Evolutionary conservation across 2,888 invertebrate genomes (phyloP), one percentile per base, ranked within the genome.

Genomic region (Drosophila birchii): DNA sequence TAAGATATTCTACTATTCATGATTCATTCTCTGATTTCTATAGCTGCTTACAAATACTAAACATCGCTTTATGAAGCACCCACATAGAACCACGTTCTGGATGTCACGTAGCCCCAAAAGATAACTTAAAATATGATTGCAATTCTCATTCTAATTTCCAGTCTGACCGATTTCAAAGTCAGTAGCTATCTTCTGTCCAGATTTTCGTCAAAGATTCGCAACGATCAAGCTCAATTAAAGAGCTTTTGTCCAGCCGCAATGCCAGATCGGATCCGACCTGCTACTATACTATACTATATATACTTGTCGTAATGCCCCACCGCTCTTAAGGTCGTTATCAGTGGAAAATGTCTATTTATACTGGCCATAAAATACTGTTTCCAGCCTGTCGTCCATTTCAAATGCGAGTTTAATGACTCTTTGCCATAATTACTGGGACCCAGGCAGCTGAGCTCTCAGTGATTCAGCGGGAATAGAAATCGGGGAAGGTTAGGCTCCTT

Each of bases 381-480:
- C 70, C 74, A 75, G 76, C 78, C 79, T 71, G 66, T 67, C 18
- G 63, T 63, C 53, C 72, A 76, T 64, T 81, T 76, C 47, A 72
- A 78, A 86, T 75, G 76, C 70, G 58, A 79, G 76, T 78, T 86
- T 86, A 79, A 85, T 84, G 81, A 79, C 76, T 74, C 58, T 78
- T 51, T 68, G 66, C 58, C 51, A 70, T 81, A 87, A 88, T 85
- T 81, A 77, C 61, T 74, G 68, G 60, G 60, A 39, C 44, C 34
- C 29, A 29, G 58, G 56, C 80, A 88, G 81, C 75, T 83, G 86
- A 59, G 41, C 34, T 47, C 18, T 14, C 4, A 14, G 57, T 29
- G 43, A 57, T 34, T 32, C 39, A 36, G 44, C 36, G n/a, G 38
- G 51, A 36, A 23, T 49, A 18, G 39, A 14, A 60, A 18, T 20